A percentile compares a stretch with the other conserved stretches of the same genome.
These are phyloP conservation scores for Suncus etruscus DNA, from an alignment of 2,113 vertebrate species.

Conservation along the genomic window DNA sequence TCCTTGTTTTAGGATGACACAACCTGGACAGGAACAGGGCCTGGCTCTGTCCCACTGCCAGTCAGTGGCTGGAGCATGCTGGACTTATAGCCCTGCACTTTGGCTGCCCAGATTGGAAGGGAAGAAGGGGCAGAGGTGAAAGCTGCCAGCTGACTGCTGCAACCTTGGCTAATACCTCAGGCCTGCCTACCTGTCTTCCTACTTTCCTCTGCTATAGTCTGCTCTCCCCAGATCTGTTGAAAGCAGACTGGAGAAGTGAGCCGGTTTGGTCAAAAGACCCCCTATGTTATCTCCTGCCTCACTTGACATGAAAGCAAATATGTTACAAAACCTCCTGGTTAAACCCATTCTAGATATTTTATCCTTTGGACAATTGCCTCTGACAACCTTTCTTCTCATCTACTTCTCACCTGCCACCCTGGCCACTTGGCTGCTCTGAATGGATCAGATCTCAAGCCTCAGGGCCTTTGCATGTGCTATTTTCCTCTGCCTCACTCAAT, in stretches of 20 bases:
- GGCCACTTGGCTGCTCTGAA: neutral
- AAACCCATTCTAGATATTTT: neutral
- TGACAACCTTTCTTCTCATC: neutral
- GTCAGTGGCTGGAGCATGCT: neutral
- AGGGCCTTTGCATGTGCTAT: slow-evolving; percentile 25
- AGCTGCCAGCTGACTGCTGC: neutral
- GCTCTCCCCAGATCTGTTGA: neutral
- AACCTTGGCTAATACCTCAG: neutral
- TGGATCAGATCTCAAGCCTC: neutral
- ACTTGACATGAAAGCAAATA: neutral
- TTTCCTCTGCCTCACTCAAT: neutral
- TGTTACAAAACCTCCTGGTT: neutral
- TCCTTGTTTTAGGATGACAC: neutral
- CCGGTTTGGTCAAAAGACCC: neutral
- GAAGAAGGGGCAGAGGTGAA: neutral
- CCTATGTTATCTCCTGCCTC: neutral
- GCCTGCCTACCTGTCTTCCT: neutral
- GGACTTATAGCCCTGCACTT: neutral
- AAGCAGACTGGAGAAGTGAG: neutral
- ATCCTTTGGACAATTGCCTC: neutral
- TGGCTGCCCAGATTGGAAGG: neutral
- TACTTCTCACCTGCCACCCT: neutral
- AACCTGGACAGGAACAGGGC: neutral
- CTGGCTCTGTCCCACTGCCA: neutral
- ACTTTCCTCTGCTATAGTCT: neutral